Percentiles rank a stretch among this genome's conserved stretches.
These are phyloP conservation scores for Sterna hirundo DNA, from an alignment of 2,113 vertebrate genomes.

Conservation along the genomic window DNA sequence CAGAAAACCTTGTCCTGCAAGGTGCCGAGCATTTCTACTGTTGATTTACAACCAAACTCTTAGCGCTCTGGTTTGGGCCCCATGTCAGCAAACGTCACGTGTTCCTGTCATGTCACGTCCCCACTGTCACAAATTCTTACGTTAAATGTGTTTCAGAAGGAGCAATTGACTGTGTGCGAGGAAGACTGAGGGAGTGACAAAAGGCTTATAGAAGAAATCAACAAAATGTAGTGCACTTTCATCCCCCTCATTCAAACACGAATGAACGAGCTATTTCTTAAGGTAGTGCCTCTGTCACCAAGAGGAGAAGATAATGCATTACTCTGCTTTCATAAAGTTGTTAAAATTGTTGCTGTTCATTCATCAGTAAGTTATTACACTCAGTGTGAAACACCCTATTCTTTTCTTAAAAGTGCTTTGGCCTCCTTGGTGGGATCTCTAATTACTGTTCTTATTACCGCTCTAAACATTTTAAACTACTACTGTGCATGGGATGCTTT, in stretches of 20 bases:
- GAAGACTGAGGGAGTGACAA: neutral
- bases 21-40: neutral
- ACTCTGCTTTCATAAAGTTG: neutral
- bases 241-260: neutral
- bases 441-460: neutral
- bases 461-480: neutral
- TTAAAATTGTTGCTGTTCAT: constrained; percentile 3
- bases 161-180: neutral
- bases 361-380: neutral
- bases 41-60: neutral
- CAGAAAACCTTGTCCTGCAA: neutral
- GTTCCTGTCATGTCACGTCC: neutral
- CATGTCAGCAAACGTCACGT: accelerated
- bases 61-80: neutral
- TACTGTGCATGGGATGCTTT: neutral
- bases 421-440: neutral
- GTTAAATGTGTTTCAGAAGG: neutral
- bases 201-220: neutral
- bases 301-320: neutral
- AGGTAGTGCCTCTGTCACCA: neutral
- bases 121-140: neutral
- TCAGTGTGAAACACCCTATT: neutral
- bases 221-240: neutral
- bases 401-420: neutral
- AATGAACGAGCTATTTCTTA: neutral